phyloP scores from a whole-genome alignment of 2,797 vertebrate genomes.

The Pampus argenteus region DNA sequence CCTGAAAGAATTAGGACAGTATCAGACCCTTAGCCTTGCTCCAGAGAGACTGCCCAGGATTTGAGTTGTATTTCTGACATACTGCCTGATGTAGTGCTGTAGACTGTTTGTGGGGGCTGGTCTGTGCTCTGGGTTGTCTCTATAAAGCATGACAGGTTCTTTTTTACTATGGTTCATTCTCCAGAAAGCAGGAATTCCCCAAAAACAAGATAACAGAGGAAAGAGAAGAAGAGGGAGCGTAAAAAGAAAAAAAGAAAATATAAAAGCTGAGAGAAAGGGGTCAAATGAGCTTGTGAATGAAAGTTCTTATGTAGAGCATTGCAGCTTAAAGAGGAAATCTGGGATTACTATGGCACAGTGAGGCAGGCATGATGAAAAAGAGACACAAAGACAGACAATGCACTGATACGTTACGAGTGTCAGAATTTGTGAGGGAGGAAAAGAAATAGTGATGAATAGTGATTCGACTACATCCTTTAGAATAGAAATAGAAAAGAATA shows the following conservation, averaged over 20 bases:
- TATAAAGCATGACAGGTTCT: slow-evolving; percentile 39
- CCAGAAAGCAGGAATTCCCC: slow-evolving; percentile 44
- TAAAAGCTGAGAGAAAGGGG: slow-evolving; percentile 38
- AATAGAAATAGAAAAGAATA: too few relatives aligned
- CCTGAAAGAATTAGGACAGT: slow-evolving; percentile 74
- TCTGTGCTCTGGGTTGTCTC: slow-evolving; percentile 43
- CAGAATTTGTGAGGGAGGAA: neutral
- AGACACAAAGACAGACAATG: slow-evolving; percentile 34
- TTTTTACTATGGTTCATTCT: slow-evolving; percentile 36
- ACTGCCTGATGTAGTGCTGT: slow-evolving; percentile 7
- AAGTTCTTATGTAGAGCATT: slow-evolving; percentile 35
- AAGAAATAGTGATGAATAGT: slow-evolving; percentile 6
- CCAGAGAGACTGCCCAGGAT: slow-evolving; percentile 29
- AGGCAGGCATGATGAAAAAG: slow-evolving; percentile 35
- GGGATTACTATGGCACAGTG: slow-evolving; percentile 55
- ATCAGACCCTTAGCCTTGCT: slow-evolving; percentile 48
- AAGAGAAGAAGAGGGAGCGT: slow-evolving; percentile 37
- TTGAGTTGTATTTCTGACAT: slow-evolving; percentile 47
- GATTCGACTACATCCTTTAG: neutral
- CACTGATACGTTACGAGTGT: slow-evolving; percentile 22
- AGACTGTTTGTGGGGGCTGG: slow-evolving; percentile 45
- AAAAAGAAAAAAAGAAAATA: slow-evolving; percentile 50
- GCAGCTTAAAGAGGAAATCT: slow-evolving; percentile 52
- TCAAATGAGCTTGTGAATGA: slow-evolving; percentile 53
- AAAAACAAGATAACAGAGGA: too few relatives aligned